Base-by-base conservation (phyloP, 2,888 invertebrate genomes). In the Allacma fusca region DNA sequence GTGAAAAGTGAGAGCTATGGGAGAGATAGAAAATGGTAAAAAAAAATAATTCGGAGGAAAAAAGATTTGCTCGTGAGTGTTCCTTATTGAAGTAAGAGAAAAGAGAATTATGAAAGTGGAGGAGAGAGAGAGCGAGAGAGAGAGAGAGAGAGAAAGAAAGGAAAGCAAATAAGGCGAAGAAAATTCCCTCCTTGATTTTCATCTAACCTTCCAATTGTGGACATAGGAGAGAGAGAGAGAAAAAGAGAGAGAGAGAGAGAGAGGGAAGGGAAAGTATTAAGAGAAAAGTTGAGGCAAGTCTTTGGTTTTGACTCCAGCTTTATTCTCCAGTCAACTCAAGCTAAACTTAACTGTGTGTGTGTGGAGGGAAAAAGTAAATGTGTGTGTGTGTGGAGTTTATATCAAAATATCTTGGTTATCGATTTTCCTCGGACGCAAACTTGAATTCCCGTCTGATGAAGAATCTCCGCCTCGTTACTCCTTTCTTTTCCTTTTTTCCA, bases 391-490 rank as follows among this genome's bases (percentile, higher is more conserved):
- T 78, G 76, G 76, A 76, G 80, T 81, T 80, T 80, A 81, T 82
- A 82, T 82, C 82, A 82, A 82, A 82, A 82, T 82, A 82, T 82
- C 82, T 82, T 82, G 80, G 80, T 81, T 81, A 82, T 82, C 82
- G 82, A 82, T 82, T 81, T 80, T 81, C 77, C 77, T 81, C 79
- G 79, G 79, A 77, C 72, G 65, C 72, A 77, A 72, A 82, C 80
- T 81, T 81, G 81, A 81, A 81, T 82, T 82, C 82, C 81, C 81
- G 44, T 79, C 82, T 81, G 82, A 81, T 82, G 82, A 82, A 81
- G 79, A 82, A 82, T 81, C 82, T 82, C 81, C 81, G 82, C 81
- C 79, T 82, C 79, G 73, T 74, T 74, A 74, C 73, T 69, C 57
- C 68, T 59, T 75, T 44, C 69, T 69, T 57, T 68, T 68, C 68